phyloP scores from a whole-genome alignment of 2,113 vertebrate species.

The Salvator merianae region DNA sequence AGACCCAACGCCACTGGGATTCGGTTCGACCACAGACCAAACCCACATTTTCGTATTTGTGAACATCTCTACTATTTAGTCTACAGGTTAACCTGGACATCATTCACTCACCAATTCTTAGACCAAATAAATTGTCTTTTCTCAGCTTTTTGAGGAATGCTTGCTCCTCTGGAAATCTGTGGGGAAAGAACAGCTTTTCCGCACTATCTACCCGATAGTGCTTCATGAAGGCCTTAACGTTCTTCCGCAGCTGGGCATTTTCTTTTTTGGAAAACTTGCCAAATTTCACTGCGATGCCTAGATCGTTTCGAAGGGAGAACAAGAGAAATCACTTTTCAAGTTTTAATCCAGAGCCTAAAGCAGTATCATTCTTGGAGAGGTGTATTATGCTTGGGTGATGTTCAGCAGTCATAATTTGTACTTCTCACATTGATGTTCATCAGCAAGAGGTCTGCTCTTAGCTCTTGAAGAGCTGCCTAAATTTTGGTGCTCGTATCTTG shows the following conservation, averaged over 20 bases:
- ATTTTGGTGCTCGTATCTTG: neutral
- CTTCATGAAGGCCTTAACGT: slow-evolving; percentile 68
- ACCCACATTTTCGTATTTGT: no score
- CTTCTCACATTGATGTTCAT: no score
- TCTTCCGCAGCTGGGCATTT: slow-evolving; percentile 71
- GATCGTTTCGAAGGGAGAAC: neutral
- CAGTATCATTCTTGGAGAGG: neutral
- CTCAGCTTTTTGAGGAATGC: slow-evolving; percentile 63
- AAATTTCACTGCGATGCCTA: slow-evolving; percentile 73
- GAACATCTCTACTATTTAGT: no score
- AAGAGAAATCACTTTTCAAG: neutral
- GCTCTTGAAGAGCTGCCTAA: neutral
- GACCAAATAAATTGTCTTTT: slow-evolving; percentile 55
- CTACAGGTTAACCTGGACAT: fast-evolving
- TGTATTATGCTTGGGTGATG: neutral
- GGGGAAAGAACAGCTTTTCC: slow-evolving; percentile 73
- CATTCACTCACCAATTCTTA: slow-evolving; percentile 69
- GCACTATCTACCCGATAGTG: slow-evolving; percentile 70
- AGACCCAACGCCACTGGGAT: no score
- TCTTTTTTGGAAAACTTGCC: slow-evolving; percentile 77
- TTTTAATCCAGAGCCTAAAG: neutral
- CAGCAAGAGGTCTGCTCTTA: neutral
- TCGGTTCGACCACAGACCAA: no score
- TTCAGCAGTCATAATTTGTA: neutral
- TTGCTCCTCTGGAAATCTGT: slow-evolving; percentile 69